Conservation (phyloP, 2,113 vertebrate species). For the Macheiramphus alcinus region DNA sequence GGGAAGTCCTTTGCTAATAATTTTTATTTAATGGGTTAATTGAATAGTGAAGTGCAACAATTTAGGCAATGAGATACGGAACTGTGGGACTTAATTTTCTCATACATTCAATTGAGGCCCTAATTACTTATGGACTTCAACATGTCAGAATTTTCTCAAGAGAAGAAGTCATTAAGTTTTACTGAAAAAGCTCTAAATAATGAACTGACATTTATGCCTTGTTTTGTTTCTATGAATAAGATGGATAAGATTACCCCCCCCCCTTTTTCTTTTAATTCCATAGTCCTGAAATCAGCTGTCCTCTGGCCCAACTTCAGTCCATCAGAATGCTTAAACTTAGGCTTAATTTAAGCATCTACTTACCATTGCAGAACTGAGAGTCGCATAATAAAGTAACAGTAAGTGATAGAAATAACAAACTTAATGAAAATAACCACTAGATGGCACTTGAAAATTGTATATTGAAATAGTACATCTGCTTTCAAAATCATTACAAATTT, state of each 20-base stretch:
- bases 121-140: background rate
- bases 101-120: background rate
- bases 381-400: background rate
- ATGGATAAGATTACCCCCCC: fast-evolving
- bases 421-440: slow-evolving; percentile 67
- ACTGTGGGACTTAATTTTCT: background rate
- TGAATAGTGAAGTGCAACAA: background rate
- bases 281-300: background rate
- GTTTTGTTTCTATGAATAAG: background rate
- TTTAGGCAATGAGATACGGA: background rate
- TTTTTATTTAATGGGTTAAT: background rate
- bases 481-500: background rate
- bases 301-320: background rate
- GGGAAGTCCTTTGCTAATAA: background rate
- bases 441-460: slow-evolving; percentile 65
- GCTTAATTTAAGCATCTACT: background rate
- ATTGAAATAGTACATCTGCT: background rate
- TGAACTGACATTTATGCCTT: background rate
- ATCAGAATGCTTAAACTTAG: background rate
- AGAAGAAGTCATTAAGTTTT: background rate
- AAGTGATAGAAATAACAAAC: background rate
- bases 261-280: background rate
- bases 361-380: background rate
- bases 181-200: background rate
- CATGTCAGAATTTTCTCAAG: background rate